Conservation (phyloP, 2,797 vertebrate genomes). For the Otolemur crassicaudatus region DNA sequence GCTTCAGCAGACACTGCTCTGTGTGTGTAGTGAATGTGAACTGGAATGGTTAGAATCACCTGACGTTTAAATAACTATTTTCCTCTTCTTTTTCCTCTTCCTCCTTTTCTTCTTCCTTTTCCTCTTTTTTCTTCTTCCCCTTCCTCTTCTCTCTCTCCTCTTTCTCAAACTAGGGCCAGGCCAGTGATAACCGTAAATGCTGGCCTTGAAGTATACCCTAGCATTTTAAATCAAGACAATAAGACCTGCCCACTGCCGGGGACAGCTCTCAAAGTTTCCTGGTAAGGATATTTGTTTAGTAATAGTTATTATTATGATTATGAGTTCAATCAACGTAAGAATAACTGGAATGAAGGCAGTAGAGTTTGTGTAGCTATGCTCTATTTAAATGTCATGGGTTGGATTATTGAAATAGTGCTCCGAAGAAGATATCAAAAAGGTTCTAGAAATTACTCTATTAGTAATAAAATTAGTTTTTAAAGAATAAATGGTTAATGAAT, state of each 20-base stretch:
- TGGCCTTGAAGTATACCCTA: slow-evolving; percentile 94
- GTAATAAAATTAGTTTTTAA: slow-evolving; percentile 6
- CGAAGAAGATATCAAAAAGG: background rate
- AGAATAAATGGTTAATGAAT: background rate
- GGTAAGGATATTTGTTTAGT: slow-evolving; percentile 88
- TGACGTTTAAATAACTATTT: slow-evolving; percentile 16
- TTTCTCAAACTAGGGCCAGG: slow-evolving; percentile 89
- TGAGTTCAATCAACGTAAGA: background rate
- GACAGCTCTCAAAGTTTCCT: slow-evolving; percentile 90
- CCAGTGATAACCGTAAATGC: slow-evolving; percentile 96
- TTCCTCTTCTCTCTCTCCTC: no score
- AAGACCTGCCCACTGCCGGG: slow-evolving; percentile 90
- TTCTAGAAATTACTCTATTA: slow-evolving; percentile 1
- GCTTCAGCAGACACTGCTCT: background rate
- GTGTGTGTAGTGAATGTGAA: background rate
- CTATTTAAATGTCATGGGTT: background rate
- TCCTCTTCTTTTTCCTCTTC: slow-evolving; percentile 37
- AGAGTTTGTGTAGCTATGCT: background rate
- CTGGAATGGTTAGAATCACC: background rate
- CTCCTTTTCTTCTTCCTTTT: slow-evolving; percentile 50
- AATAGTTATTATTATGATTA: background rate
- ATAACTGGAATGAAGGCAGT: background rate
- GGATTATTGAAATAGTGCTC: background rate
- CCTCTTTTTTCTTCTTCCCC: slow-evolving; percentile 37
- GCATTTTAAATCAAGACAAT: slow-evolving; percentile 95